phyloP scores from a whole-genome alignment of 64 coral and sea anemone species.

The Stylophora pistillata region DNA sequence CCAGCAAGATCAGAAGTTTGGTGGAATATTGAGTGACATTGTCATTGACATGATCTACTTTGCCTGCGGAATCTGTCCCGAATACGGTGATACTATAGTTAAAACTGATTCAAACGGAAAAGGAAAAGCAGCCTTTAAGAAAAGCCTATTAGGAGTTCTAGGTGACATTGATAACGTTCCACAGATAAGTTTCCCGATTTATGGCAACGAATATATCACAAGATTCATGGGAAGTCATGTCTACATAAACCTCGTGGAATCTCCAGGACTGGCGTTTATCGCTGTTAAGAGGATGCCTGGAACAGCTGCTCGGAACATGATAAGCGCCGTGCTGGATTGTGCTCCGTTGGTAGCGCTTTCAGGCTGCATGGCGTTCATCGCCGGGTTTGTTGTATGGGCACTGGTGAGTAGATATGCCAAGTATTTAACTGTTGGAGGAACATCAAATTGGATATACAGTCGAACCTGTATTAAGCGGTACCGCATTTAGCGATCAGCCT shows the following conservation, averaged over 20 bases:
- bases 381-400: slow-evolving; percentile 66
- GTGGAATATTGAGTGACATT: slow-evolving; percentile 47
- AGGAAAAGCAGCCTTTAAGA: slow-evolving; percentile 24
- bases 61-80: slow-evolving; percentile 56
- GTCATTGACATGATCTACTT: slow-evolving; percentile 20
- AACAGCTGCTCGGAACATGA: slow-evolving; percentile 4
- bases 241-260: slow-evolving; percentile 46
- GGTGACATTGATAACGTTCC: slow-evolving; percentile 52
- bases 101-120: slow-evolving; percentile 54
- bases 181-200: slow-evolving; percentile 67
- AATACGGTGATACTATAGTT: slow-evolving; percentile 40
- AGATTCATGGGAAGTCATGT: slow-evolving; percentile 51
- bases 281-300: neutral
- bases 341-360: slow-evolving; percentile 47
- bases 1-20: neutral
- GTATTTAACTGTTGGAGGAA: too few species aligned
- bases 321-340: slow-evolving; percentile 32
- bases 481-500: too few species aligned
- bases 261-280: slow-evolving; percentile 57
- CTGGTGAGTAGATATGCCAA: slow-evolving; percentile 21
- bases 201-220: slow-evolving; percentile 45
- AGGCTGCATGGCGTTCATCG: slow-evolving; percentile 35
- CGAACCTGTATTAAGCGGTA: too few species aligned
- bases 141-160: slow-evolving; percentile 15
- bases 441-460: too few species aligned